Base-by-base conservation (phyloP, 2,888 invertebrate species). In the Polymixis flavicincta region DNA sequence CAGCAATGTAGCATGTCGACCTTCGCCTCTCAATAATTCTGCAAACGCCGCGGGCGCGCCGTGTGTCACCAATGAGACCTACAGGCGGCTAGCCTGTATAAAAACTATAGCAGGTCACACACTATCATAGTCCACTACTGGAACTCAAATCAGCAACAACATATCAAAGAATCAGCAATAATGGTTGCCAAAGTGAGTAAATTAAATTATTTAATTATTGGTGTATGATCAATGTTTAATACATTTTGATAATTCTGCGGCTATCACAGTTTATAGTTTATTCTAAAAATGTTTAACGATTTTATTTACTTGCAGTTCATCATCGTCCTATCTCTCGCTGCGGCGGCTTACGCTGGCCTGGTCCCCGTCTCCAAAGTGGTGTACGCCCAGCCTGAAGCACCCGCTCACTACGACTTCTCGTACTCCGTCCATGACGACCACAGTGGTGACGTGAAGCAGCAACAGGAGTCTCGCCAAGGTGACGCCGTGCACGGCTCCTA, bases 361-460 rank as follows among this genome's bases (percentile, higher is more conserved):
- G 67, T 92, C 67, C 94, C 95, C 48, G 85, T 92, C 50, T 85
- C 91, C 70, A 94, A 95, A 79, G 87, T 93, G 54, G 92, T 93
- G n/a, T 94, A 95, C 88, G 94, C 92, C 3, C 93, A 95, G 71
- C 90, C 90, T 7, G 93, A 95, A 79, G 92, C 91, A 2, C 95
- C 95, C 28, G 95, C 95, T 9, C 92, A 95, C 54, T 66, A 66
- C 32, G 65, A 66, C 54, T 66, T 93, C 92, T 90, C 92, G 57
- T 96, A 96, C 92, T 94, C 95, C 68, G 95, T 96, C 60, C 94
- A 95, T 76, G 96, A 96, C 85, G 86, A 89, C 3, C 94, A 94
- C 89, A 94, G 90, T 88, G 96, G 96, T 2, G 96, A 96, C 89
- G 90, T 95, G 84, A 96, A 96, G 90, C 92, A 96, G 85, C 96